Evolutionary conservation across 1,140 invertebrate species (phyloP).

Genomic region (Homalodisca vitripennis): DNA sequence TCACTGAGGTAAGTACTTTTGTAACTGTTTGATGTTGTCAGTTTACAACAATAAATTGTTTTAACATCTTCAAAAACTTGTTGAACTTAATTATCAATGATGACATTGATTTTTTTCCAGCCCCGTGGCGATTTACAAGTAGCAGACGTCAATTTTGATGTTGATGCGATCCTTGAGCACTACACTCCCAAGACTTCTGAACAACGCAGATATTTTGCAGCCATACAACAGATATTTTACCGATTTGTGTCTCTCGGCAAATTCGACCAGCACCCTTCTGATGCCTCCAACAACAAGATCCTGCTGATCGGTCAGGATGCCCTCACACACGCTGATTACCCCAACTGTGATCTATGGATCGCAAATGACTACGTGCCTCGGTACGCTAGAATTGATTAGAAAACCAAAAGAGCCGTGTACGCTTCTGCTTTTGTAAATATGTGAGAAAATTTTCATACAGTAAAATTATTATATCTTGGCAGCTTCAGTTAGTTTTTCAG

Average conservation of each 20-base stretch:
- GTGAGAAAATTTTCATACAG: too few species aligned
- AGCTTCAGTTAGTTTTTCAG: too few species aligned
- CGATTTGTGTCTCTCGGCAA: constrained; percentile 73
- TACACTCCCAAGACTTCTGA: constrained; percentile 67
- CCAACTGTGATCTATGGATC: constrained; percentile 74
- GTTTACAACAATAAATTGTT: not conserved
- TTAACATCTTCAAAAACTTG: not conserved
- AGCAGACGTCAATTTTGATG: constrained; percentile 64
- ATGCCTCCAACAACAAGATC: constrained; percentile 39
- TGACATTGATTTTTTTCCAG: constrained; percentile 40
- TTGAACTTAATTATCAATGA: not conserved
- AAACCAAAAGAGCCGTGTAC: too few species aligned
- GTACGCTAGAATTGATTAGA: constrained; percentile 53
- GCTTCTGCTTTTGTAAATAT: not conserved
- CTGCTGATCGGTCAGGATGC: constrained; percentile 69
- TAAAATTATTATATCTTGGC: too few species aligned
- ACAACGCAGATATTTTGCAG: constrained; percentile 68
- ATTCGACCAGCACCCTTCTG: constrained; percentile 54
- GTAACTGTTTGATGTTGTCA: too few species aligned
- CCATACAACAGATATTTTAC: constrained; percentile 80
- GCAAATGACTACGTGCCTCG: constrained; percentile 67
- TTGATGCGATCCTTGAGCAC: constrained; percentile 74
- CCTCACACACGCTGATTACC: constrained; percentile 58
- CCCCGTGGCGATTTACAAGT: constrained; percentile 49
- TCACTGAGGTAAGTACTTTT: constrained; percentile 58